Evolutionary conservation across 2,113 vertebrate species (phyloP).

Genomic region (Brachypteracias leptosomus): DNA sequence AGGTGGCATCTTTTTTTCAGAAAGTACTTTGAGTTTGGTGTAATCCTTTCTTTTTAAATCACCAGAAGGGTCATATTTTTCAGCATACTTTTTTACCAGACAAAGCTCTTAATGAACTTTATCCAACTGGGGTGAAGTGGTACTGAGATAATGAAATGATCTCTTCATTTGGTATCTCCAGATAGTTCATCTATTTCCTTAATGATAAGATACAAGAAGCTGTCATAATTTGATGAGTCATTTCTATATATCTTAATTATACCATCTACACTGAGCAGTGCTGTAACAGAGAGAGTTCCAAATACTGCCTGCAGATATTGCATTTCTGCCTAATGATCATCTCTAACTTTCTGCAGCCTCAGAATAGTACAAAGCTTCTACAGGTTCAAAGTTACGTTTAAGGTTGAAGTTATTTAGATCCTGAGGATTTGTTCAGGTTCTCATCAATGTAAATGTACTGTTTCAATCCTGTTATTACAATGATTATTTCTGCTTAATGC

Average conservation of each 20-base stretch:
- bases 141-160: background rate
- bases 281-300: background rate
- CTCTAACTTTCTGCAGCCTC: background rate
- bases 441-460: background rate
- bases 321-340: background rate
- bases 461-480: background rate
- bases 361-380: background rate
- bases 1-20: background rate
- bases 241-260: background rate
- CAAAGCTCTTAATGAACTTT: background rate
- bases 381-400: background rate
- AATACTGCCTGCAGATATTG: background rate
- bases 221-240: background rate
- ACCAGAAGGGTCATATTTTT: background rate
- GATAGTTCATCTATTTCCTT: background rate
- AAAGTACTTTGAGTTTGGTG: background rate
- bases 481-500: background rate
- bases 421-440: background rate
- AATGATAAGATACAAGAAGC: background rate
- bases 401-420: background rate
- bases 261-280: background rate
- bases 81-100: background rate
- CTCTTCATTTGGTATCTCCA: background rate
- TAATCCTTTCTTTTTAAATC: background rate
- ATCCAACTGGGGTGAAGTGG: background rate